Percentiles rank a stretch among this genome's conserved stretches.
Conservation (phyloP, 2,113 vertebrate genomes). For the Aplodontia rufa region DNA sequence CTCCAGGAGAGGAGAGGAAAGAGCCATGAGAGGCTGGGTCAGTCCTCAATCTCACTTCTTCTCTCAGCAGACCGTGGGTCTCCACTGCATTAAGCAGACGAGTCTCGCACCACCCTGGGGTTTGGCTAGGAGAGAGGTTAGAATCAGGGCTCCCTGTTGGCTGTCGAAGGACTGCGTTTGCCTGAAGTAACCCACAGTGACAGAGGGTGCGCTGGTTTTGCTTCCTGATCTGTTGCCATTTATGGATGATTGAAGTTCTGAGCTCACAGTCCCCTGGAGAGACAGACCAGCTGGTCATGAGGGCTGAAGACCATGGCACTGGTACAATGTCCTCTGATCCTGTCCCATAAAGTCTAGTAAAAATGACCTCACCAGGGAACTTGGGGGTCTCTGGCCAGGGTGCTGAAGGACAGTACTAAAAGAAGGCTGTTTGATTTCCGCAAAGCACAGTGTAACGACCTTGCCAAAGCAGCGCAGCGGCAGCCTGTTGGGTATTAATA, state of each 20-base stretch:
- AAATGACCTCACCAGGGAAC: background rate
- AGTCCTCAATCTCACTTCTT: background rate
- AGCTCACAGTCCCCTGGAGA: background rate
- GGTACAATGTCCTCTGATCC: conserved; percentile 46
- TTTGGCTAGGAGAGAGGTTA: conserved; percentile 52
- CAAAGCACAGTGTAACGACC: background rate
- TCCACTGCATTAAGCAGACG: background rate
- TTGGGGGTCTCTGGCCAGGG: conserved; percentile 57
- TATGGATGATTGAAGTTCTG: conserved; percentile 54
- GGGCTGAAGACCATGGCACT: background rate
- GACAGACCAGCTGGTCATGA: background rate
- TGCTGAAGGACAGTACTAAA: conserved; percentile 61
- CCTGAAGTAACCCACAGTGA: conserved; percentile 38
- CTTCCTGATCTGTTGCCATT: conserved; percentile 65
- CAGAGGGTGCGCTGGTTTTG: conserved; percentile 34
- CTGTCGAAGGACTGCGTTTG: conserved; percentile 39
- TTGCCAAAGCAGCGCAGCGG: conserved; percentile 20
- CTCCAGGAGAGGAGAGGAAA: background rate
- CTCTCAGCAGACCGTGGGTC: background rate
- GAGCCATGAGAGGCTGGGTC: background rate
- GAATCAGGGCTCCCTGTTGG: background rate
- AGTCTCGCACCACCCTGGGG: background rate
- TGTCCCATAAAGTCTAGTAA: background rate
- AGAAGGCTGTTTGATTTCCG: conserved; percentile 12
- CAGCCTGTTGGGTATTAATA: conserved; percentile 70